Evolutionary conservation across 2,888 invertebrate genomes (phyloP), one percentile per base, ranked within the genome.

Genomic region (Gasteruption jaculator): DNA sequence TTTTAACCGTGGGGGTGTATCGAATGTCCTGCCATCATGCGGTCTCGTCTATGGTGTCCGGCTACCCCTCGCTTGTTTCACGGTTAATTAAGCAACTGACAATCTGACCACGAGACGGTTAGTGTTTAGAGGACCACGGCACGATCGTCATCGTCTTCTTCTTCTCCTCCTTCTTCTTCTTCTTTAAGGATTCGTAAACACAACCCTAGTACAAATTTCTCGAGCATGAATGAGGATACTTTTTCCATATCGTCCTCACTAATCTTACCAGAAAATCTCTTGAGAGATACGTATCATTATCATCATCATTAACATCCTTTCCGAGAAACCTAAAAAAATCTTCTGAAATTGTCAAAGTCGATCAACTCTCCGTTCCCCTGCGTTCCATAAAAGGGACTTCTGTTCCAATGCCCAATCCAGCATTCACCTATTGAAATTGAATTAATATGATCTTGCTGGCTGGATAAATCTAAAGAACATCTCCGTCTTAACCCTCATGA

Each of bases 61-160:
- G 56, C 64, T 60, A 65, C 61, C 65, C 68, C 62, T 62, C 63
- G 63, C 66, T 65, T 65, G 65, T 70, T 70, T 70, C 68, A 70
- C 68, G 70, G 60, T 69, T 70, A 70, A 70, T 70, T 70, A 68
- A 65, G 56, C 67, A 51, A 52, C 66, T 63, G 69, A 67, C 67
- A 61, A 68, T 67, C 66, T 62, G 68, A 70, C 70, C 68, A 61
- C 68, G 60, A 60, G 65, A 63, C 62, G 63, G 63, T 65, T 67
- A 62, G 58, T 60, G 56, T 55, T 52, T 49, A 48, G 55, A 49
- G 49, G 58, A 53, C 53, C 51, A 50, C 52, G 46, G n/a, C n/a
- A n/a, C 49, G 50, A 56, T 55, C 56, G 54, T 57, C 53, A 46
- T 53, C 45, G 57, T n/a, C n/a, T n/a, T n/a, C n/a, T n/a, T n/a